These are phyloP conservation scores for Mellilla xanthometata DNA, from an alignment of 2,888 invertebrate genomes.

Conservation along the genomic window DNA sequence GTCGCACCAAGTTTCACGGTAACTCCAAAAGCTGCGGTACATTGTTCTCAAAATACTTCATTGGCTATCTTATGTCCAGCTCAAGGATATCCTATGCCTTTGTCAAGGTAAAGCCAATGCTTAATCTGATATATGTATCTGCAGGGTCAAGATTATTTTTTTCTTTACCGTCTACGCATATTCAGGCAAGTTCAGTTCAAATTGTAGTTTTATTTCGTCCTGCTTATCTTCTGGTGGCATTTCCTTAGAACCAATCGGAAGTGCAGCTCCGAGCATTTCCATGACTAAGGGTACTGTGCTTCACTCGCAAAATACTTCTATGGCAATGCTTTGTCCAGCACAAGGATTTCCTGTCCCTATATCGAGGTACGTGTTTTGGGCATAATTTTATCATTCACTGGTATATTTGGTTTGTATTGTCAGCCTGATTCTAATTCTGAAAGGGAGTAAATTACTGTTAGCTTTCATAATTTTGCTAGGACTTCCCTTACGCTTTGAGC, in stretches of 20 bases:
- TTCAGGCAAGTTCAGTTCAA: slow-evolving; percentile 18
- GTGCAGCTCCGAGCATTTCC: slow-evolving; percentile 75
- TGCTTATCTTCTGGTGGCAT: no score
- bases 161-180: no score
- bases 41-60: slow-evolving; percentile 55
- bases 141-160: no score
- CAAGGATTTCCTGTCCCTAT: slow-evolving; percentile 30
- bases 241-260: slow-evolving; percentile 71
- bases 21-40: slow-evolving; percentile 72
- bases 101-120: slow-evolving; percentile 83
- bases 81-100: slow-evolving; percentile 84
- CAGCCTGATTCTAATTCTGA: no score
- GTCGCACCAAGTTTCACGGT: slow-evolving; percentile 77
- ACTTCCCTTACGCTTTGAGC: no score
- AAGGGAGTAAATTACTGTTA: no score
- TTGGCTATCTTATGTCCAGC: slow-evolving; percentile 78
- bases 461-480: no score
- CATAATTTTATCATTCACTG: no score
- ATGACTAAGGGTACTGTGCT: slow-evolving; percentile 72
- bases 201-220: no score
- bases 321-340: slow-evolving; percentile 73
- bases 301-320: slow-evolving; percentile 53
- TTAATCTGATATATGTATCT: slow-evolving; percentile 13
- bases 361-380: no score
- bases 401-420: no score